Evolutionary conservation across 2,113 vertebrate genomes (phyloP), one percentile per base, ranked within the genome.

Genomic region (Cololabis saira): DNA sequence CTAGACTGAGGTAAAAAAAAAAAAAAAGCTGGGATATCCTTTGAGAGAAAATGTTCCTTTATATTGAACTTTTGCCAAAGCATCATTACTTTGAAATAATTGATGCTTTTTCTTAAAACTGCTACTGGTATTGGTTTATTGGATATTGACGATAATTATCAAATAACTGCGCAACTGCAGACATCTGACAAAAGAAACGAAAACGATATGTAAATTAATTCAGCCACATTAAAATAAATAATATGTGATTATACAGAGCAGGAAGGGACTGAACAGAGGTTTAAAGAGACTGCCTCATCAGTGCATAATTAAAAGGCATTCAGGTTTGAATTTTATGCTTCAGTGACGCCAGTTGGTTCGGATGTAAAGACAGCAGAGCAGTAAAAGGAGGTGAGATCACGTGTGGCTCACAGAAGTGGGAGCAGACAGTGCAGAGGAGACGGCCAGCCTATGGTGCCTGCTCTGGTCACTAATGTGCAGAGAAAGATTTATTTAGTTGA

Each of bases 151-250:
- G 12, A 48, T 4, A 1, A 0, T 42, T 45, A 49, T 67, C 0
- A 0, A 42, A 58, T 50, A 27, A 37, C 55, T 24, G 14, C 2
- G 33, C 4, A 17, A 17, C 16, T 50, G 47, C 40, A 42, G 19
- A 58, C 47, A 57, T 49, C 43, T 56, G 52, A 56, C 14, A 62
- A 21, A 9, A 37, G n/a, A 13, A 55, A 16, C 16, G 41, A 0
- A 27, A 40, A 44, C 9, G 8, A 67, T 24, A 47, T 56, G 30
- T 45, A 65, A 65, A 65, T 65, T 6, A 63, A 65, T 17, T 33
- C 19, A 66, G 30, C 27, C 22, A 27, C 11, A 47, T 17, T 48
- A 22, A 67, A 21, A 47, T 17, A 53, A 7, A 27, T 30, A 18
- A 21, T 12, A 21, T 52, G 14, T 30, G 14, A 5, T 6, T n/a